Evolutionary conservation across 2,113 vertebrate genomes (phyloP), one percentile per base, ranked within the genome.

Genomic region (Rhabdornis inornatus): DNA sequence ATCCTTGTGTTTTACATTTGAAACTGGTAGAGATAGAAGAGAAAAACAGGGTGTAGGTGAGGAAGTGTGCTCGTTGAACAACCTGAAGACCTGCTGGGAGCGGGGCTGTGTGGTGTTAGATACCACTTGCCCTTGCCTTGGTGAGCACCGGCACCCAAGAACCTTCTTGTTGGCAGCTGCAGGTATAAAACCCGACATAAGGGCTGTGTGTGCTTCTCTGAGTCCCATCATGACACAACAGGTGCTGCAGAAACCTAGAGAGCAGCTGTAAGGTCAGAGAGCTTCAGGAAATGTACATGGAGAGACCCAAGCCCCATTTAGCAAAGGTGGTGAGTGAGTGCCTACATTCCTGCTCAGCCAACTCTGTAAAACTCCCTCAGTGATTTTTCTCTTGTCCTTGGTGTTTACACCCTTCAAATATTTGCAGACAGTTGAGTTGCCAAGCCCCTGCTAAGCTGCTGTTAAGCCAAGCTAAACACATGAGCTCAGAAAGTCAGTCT

Each of bases 381-480:
- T 77, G 84, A 81, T 91, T 85, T 87, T 50, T 47, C 66, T 91
- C 91, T 63, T 88, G 65, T 89, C 78, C 66, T 68, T 37, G 59
- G 45, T 92, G 88, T 93, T 95, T 96, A 90, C 88, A 92, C 87
- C 87, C 84, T 93, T 84, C 45, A 93, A 74, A 78, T 95, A 89
- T 95, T 96, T 90, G 80, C 71, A 85, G 89, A 77, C 79, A 53
- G 65, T 70, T 66, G 66, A 83, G 75, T 89, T 94, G 91, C 89
- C 83, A 68, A 83, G 92, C 87, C 90, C 93, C 95, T 86, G 80
- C 88, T 96, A 90, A 80, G 85, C 75, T 93, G 86, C 87, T 0
- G 0, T 57, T 87, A 80, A 90, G 96, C 97, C 96, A 97, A 96
- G 65, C 95, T 95, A 97, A 96, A 96, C 87, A 93, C 64, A 84